Conservation (phyloP, 2,888 invertebrate species). For the Sceliomorpha sp. region DNA sequence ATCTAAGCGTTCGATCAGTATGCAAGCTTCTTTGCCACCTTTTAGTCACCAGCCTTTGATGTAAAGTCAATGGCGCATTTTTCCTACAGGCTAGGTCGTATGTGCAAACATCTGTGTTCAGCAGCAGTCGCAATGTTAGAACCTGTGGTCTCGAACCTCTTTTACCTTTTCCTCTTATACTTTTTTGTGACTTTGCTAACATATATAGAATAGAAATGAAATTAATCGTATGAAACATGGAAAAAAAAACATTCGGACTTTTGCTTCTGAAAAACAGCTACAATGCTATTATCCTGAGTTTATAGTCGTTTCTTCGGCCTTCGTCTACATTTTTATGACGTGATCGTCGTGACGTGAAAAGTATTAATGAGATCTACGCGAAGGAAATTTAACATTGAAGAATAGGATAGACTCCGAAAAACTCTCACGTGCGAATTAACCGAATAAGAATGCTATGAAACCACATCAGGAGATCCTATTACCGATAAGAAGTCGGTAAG, state of each 20-base stretch:
- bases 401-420: constrained; percentile 26
- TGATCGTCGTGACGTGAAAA: no score
- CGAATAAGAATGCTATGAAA: constrained; percentile 79
- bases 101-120: constrained; percentile 56
- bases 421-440: constrained; percentile 42
- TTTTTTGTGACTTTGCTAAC: not conserved
- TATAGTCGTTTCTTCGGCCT: no score
- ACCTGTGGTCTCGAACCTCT: constrained; percentile 27
- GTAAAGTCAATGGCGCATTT: constrained; percentile 79
- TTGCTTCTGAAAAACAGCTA: no score
- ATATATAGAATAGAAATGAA: not conserved
- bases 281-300: no score
- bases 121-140: constrained; percentile 45
- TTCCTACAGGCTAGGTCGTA: constrained; percentile 74
- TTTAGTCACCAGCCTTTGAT: constrained; percentile 78
- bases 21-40: constrained; percentile 76
- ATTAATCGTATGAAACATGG: constrained; percentile 66
- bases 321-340: no score
- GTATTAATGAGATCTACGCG: constrained; percentile 38
- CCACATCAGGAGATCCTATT: constrained; percentile 79
- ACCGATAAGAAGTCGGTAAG: constrained; percentile 79
- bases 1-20: constrained; percentile 74
- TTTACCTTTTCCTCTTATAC: constrained; percentile 1
- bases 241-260: no score
- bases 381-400: constrained; percentile 58